Evolutionary conservation across 2,888 invertebrate species (phyloP), one percentile per base, ranked within the genome.

Genomic region (Archips crataeganus): DNA sequence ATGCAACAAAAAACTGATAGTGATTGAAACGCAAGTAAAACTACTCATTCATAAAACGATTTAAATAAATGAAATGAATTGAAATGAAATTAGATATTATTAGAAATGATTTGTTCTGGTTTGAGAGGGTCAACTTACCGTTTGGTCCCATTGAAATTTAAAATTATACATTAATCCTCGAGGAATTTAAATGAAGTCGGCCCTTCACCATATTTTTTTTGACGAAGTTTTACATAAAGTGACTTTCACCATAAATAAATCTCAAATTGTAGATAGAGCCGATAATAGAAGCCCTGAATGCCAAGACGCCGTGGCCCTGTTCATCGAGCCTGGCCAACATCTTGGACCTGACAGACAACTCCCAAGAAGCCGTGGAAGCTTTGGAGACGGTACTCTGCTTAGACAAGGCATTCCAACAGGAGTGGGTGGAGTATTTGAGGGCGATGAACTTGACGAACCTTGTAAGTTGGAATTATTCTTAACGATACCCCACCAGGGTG

Each of bases 241-340:
- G 13, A n/a, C 13, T 13, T 5, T 13, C 23, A 5, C 5, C 2
- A 11, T 49, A 49, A n/a, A 13, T n/a, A 49, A n/a, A 49, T 23
- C 8, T 54, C 15, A 1, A 23, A 64, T 83, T 81, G 0, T 83
- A 94, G 95, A 77, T 95, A 76, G 85, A 86, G 9, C 83, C 90
- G 75, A 85, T 95, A 77, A 89, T 93, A 61, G 79, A 89, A 0
- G 79, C 95, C 32, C 79, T 94, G 76, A 91, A 92, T 76, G 83
- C 87, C 0, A 87, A 90, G 0, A 84, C 87, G 0, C 79, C 89
- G 0, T 95, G 95, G 95, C 95, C 95, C 0, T 95, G 95, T 75
- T 85, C 80, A 2, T 82, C 83, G 51, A 93, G 95, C 70, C 66
- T 94, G 10, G 86, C 93, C 0, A 81, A 84, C 0, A 77, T 90